These are phyloP conservation scores for Centropristis striata DNA, from an alignment of 2,113 vertebrate species.

Conservation along the genomic window DNA sequence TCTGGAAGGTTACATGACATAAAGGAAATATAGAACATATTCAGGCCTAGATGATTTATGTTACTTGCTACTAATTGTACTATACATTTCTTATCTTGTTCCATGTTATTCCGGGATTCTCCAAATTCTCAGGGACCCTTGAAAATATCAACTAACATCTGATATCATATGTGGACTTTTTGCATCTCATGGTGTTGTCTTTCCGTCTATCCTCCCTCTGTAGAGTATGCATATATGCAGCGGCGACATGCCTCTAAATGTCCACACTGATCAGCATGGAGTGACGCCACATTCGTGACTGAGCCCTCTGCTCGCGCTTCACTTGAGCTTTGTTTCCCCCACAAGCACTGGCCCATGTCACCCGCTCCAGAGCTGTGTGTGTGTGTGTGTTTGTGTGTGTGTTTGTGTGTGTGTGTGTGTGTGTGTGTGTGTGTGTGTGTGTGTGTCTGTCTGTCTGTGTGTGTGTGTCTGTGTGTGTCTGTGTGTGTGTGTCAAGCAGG, in stretches of 20 bases:
- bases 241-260: constrained; percentile 38
- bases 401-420: neutral
- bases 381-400: constrained; percentile 3
- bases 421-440: constrained; percentile 4
- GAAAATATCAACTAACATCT: no score
- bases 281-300: constrained; percentile 66
- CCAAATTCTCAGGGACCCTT: neutral
- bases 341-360: constrained; percentile 76
- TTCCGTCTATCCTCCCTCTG: neutral
- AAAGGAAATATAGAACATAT: neutral
- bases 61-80: neutral
- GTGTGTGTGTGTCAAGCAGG: constrained; percentile 2
- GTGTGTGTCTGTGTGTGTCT: constrained; percentile 5
- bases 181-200: neutral
- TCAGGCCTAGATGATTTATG: no score
- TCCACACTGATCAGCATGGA: constrained; percentile 58
- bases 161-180: no score
- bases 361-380: constrained; percentile 34
- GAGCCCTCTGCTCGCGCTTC: constrained; percentile 73
- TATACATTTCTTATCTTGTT: neutral
- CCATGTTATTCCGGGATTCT: neutral
- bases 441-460: neutral
- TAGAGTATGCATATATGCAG: constrained; percentile 3
- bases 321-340: constrained; percentile 70
- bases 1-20: neutral